Percentiles rank a stretch among this genome's conserved stretches.
These are phyloP conservation scores for Xylota sylvarum DNA, from an alignment of 2,888 invertebrate genomes.

Conservation along the genomic window DNA sequence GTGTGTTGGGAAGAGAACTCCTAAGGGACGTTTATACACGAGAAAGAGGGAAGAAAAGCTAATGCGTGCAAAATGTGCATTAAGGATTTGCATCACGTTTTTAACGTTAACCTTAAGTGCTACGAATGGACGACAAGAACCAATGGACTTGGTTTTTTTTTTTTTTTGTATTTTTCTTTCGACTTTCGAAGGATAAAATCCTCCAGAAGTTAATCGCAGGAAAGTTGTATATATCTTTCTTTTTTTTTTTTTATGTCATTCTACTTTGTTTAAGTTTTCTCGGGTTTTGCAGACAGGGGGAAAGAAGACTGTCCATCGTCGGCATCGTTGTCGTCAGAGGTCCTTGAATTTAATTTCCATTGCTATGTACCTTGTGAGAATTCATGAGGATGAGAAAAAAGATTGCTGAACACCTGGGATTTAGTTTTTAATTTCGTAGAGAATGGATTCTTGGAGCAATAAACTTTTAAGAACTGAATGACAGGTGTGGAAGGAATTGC, in stretches of 20 bases:
- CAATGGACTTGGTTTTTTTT: constrained; percentile 37
- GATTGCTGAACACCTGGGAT: constrained; percentile 50
- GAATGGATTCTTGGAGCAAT: constrained; percentile 14
- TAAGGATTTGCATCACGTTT: constrained; percentile 69
- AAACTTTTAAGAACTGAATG: constrained; percentile 43
- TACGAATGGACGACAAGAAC: constrained; percentile 41
- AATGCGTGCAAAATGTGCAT: constrained; percentile 63
- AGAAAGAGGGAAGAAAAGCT: constrained; percentile 14
- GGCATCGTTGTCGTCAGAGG: constrained; percentile 20
- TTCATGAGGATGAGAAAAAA: constrained; percentile 1
- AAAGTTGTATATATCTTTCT: constrained; percentile 27
- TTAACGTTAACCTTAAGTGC: constrained; percentile 55
- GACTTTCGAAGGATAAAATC: constrained; percentile 25
- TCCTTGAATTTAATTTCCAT: constrained; percentile 60
- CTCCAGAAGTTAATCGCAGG: constrained; percentile 55
- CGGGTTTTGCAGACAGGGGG: not conserved
- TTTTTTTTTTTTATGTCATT: not conserved
- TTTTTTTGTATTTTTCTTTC: constrained; percentile 14
- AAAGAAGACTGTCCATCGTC: constrained; percentile 32
- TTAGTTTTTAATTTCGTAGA: constrained; percentile 28
- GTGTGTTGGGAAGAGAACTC: constrained; percentile 32
- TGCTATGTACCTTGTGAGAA: not conserved
- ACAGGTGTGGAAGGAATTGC: constrained; percentile 38
- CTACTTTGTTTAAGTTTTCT: not conserved
- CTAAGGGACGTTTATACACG: constrained; percentile 1